Conservation (phyloP, 2,113 vertebrate genomes). For the Tamias sibiricus region DNA sequence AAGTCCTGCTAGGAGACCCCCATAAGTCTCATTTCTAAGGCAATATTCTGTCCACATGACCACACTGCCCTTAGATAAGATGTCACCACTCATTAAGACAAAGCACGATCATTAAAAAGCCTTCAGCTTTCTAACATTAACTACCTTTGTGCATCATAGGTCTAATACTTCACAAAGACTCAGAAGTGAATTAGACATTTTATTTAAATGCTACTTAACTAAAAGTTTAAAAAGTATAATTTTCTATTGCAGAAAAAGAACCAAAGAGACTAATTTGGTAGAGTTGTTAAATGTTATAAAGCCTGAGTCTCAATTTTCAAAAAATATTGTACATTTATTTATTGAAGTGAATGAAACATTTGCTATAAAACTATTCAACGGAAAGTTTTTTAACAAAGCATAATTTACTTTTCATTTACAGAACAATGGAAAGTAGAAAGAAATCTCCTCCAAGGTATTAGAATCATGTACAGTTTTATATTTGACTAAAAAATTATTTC, state of each 20-base stretch:
- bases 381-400: conserved; percentile 81
- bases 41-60: neutral
- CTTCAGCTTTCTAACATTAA: conserved; percentile 64
- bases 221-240: conserved; percentile 83
- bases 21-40: conserved; percentile 43
- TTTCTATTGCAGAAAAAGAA: conserved; percentile 83
- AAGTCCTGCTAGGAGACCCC: neutral
- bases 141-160: conserved; percentile 72
- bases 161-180: conserved; percentile 75
- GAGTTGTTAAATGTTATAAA: conserved; percentile 81
- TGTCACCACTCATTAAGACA: conserved; percentile 36
- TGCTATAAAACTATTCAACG: conserved; percentile 76
- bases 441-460: conserved; percentile 81
- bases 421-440: conserved; percentile 80
- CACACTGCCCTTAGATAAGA: neutral
- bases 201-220: conserved; percentile 84
- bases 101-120: conserved; percentile 54
- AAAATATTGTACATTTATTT: conserved; percentile 82
- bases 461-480: conserved; percentile 76
- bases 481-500: conserved; percentile 82
- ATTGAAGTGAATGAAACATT: conserved; percentile 82
- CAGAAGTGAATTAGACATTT: conserved; percentile 81
- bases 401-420: conserved; percentile 85
- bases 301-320: conserved; percentile 75
- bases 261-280: conserved; percentile 80